These are phyloP conservation scores for Boulengeromyrus knoepffleri DNA, from an alignment of 2,113 vertebrate genomes.

Conservation along the genomic window DNA sequence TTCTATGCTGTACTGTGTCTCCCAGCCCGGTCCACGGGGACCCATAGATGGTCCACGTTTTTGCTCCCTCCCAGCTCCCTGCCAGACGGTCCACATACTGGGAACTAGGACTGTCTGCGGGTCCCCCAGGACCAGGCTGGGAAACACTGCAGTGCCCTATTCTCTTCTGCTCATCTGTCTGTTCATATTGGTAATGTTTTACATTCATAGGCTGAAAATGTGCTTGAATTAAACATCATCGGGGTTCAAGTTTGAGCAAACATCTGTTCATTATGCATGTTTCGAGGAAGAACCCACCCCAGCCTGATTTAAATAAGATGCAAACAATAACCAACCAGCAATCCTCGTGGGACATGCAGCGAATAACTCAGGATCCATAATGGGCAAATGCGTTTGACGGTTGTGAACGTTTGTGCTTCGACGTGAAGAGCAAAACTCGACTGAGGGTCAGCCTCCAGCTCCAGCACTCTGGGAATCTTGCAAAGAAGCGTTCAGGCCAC, in stretches of 20 bases:
- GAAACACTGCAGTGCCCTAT: not conserved
- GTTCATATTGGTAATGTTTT: not conserved
- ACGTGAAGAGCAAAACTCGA: not conserved
- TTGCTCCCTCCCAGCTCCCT: not conserved
- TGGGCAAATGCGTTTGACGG: not conserved
- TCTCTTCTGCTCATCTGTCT: not conserved
- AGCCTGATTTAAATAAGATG: not conserved
- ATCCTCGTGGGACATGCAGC: not conserved
- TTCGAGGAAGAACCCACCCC: not conserved
- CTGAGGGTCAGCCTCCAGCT: not conserved
- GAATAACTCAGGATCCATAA: not conserved
- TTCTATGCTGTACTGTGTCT: not conserved
- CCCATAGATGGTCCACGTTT: not conserved
- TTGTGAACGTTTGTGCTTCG: not conserved
- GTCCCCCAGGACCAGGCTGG: not conserved
- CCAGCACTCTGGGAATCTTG: not conserved
- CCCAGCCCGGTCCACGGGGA: not conserved
- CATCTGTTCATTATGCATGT: not conserved
- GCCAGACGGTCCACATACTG: not conserved
- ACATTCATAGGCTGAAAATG: not conserved
- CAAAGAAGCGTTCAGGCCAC: not conserved
- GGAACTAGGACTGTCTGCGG: not conserved
- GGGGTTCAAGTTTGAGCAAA: not conserved
- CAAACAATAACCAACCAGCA: not conserved
- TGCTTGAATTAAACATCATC: not conserved